Evolutionary conservation across 2,888 invertebrate species (phyloP).

Genomic region (Leptura quadrifasciata): DNA sequence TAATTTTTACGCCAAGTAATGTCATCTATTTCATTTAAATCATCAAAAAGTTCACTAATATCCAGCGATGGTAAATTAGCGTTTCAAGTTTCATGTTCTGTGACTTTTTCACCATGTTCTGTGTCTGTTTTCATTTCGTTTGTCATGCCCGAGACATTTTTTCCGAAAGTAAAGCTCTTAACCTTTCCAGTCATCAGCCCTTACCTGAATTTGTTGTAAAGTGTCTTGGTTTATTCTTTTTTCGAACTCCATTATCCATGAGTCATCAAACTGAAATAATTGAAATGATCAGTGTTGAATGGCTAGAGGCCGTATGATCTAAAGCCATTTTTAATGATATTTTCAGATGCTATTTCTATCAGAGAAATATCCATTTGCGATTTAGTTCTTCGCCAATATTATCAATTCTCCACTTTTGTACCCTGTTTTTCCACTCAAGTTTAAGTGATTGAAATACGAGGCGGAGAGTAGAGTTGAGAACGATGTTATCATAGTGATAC

Average conservation of each 20-base stretch:
- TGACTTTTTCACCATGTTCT: not conserved
- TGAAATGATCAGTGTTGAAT: constrained; percentile 25
- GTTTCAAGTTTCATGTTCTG: constrained; percentile 7
- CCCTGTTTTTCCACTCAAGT: constrained; percentile 34
- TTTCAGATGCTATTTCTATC: not conserved
- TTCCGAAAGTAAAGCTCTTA: constrained; percentile 9
- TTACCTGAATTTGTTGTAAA: no score
- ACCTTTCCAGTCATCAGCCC: constrained; percentile 1
- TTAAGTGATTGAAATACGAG: constrained; percentile 40
- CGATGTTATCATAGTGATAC: constrained; percentile 45
- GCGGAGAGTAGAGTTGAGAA: not conserved
- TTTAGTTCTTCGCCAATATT: constrained; percentile 3
- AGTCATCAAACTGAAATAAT: constrained; percentile 12
- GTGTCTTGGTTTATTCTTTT: no score
- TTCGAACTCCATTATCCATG: no score
- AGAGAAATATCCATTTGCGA: constrained; percentile 5
- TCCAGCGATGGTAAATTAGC: constrained; percentile 2
- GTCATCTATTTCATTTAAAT: constrained; percentile 12
- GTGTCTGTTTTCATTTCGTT: not conserved
- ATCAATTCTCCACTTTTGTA: constrained; percentile 25
- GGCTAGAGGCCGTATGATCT: not conserved
- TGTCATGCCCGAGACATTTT: not conserved
- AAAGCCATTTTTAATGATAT: constrained; percentile 25
- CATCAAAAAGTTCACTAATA: not conserved
- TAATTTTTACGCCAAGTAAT: constrained; percentile 6